phyloP scores from a whole-genome alignment of 2,113 vertebrate species.

The Serilophus lunatus region DNA sequence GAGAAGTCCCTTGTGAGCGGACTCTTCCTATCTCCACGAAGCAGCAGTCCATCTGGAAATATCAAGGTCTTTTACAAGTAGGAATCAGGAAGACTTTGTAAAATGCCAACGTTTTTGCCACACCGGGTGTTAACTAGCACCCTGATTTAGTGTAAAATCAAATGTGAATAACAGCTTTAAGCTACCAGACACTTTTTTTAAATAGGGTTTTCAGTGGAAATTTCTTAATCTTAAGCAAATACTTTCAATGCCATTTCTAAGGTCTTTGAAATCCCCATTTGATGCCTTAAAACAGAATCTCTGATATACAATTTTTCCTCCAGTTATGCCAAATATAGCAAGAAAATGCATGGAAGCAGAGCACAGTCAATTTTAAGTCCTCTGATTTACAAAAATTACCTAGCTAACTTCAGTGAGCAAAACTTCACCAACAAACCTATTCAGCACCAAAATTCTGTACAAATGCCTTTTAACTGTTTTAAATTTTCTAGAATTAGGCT shows the following conservation, averaged over 20 bases:
- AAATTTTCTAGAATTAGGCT: slow-evolving; percentile 67
- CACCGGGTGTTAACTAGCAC: not conserved
- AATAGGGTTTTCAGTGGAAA: slow-evolving; percentile 57
- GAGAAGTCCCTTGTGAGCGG: not conserved
- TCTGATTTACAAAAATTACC: slow-evolving; percentile 28
- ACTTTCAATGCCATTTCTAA: slow-evolving; percentile 27
- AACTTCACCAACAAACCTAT: slow-evolving; percentile 27
- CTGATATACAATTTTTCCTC: slow-evolving; percentile 36
- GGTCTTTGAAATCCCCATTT: slow-evolving; percentile 66
- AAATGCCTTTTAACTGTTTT: slow-evolving; percentile 49
- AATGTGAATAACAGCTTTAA: slow-evolving; percentile 47
- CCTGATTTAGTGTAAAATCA: not conserved
- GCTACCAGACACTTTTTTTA: slow-evolving; percentile 3
- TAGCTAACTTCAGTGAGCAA: slow-evolving; percentile 3
- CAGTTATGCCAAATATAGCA: slow-evolving; percentile 43
- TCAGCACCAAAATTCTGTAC: slow-evolving; percentile 29
- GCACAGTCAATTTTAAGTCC: not conserved
- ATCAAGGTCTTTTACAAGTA: not conserved
- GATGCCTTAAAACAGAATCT: slow-evolving; percentile 67
- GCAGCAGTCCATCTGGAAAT: not conserved
- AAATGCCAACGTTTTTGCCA: not conserved
- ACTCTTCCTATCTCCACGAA: rapidly evolving
- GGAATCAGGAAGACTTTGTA: slow-evolving; percentile 7
- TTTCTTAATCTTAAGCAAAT: slow-evolving; percentile 65
- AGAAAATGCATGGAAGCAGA: not conserved